Base-by-base conservation (phyloP, 2,113 vertebrate genomes). In the Misgurnus anguillicaudatus region DNA sequence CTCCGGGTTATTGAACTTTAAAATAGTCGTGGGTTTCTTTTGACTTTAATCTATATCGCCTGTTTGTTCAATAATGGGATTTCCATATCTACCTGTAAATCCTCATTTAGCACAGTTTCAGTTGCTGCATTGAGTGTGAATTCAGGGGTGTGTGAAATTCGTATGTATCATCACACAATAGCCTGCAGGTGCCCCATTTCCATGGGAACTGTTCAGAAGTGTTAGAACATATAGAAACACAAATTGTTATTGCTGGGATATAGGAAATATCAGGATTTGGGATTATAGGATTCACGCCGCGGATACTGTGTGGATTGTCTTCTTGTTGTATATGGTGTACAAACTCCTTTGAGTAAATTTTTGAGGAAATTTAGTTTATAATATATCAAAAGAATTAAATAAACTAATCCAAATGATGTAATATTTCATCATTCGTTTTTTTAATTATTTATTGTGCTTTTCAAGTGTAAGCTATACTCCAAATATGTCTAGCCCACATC, bases 81-180 rank as follows among this genome's bases (percentile, higher is more conserved):
- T 36, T 38, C 10, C 16, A 19, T n/a, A 13, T 71, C 55, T 41
- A 58, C 53, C 51, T 58, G 10, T 19, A 58, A 41, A 58, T 14
- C 36, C 1, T 57, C 3, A 58, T 57, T 41, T 72, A 14, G 17
- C 70, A 72, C 38, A 21, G 14, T 21, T 48, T 24, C n/a, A 7
- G 19, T 7, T 21, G 36, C 21, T 21, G 53, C n/a, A 1, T 57
- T 42, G n/a, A 14, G n/a, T 42, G 70, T 21, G 70, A 72, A 51
- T 57, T 19, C 17, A 6, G 53, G 16, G 53, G 53, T 57, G 53
- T 19, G 53, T 19, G 19, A 57, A 17, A 8, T 5, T 57, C 14
- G 24, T 31, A 55, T 19, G n/a, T 57, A n/a, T 57, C 7, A n/a
- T 72, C 53, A 42, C 69, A 72, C 17, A 51, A 36, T 72, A 58